Conservation (phyloP, 1,140 invertebrate genomes). For the Aphelenchoides besseyi region DNA sequence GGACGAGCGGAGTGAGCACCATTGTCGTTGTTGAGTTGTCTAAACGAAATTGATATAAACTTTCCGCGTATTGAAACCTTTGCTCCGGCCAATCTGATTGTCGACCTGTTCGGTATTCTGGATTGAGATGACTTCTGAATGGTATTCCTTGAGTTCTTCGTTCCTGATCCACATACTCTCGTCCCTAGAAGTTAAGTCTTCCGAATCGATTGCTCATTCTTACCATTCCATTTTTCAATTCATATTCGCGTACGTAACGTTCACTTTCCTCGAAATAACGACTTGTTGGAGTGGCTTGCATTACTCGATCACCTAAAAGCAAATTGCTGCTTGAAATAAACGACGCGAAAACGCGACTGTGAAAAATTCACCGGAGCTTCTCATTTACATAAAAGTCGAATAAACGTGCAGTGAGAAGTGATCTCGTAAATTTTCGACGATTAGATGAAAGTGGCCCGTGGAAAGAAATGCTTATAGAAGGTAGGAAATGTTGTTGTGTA, state of each 20-base stretch:
- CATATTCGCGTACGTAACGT: conserved; percentile 12
- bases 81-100: not conserved
- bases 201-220: not conserved
- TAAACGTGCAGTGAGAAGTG: too few relatives aligned
- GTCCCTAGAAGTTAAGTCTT: conserved; percentile 16
- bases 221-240: conserved; percentile 7
- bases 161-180: conserved; percentile 22
- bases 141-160: conserved; percentile 20
- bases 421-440: too few relatives aligned
- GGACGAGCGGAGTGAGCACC: not conserved
- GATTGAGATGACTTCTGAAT: conserved; percentile 1
- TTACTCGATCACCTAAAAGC: not conserved
- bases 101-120: not conserved
- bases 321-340: not conserved
- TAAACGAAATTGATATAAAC: too few relatives aligned
- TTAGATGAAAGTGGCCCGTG: too few relatives aligned
- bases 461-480: too few relatives aligned
- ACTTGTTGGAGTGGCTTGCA: not conserved
- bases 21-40: too few relatives aligned
- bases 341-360: too few relatives aligned
- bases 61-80: too few relatives aligned
- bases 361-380: too few relatives aligned
- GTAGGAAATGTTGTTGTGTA: too few relatives aligned
- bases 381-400: too few relatives aligned
- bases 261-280: conserved; percentile 10